Evolutionary conservation across 2,888 invertebrate species (phyloP), one percentile per base, ranked within the genome.

Genomic region (Synanthedon vespiformis): DNA sequence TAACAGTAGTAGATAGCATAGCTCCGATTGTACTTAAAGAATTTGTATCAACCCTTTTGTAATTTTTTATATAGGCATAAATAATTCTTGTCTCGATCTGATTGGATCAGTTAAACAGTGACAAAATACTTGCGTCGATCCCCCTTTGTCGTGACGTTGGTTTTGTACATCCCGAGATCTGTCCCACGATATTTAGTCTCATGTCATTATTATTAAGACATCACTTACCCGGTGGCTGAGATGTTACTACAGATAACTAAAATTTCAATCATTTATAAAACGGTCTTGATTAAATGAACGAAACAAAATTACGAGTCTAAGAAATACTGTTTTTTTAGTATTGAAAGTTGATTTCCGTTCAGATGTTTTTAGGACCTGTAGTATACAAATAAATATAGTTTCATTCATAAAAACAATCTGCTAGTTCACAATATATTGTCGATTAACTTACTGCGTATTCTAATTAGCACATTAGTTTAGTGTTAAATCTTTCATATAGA

Each of bases 201-300:
- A 63, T 75, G 82, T 84, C 81, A 84, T 83, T 85, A 84, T 83
- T 85, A 85, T 86, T 82, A 84, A 85, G 85, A 86, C 84, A 80
- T 86, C 84, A 82, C 82, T 80, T 85, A 78, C 81, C 77, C 84
- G 82, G 84, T 86, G 85, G 86, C 82, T 77, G 68, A 79, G 85
- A 84, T 84, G 67, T 62, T 62, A 57, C 67, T 58, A 58, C 58
- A 63, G 85, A 86, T 85, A 77, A 80, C 63, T 10, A 34, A 34
- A 34, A 74, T 69, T 73, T 75, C 70, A 66, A 69, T 77, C 75
- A 78, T 84, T 81, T 79, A 75, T 80, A 74, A 72, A 61, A 50
- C 44, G 60, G 65, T 66, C 56, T 63, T 63, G 68, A 63, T 69
- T 71, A 71, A 74, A 72, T 70, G 69, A 68, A 66, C 63, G 63